A percentile compares a stretch with the other conserved stretches of the same genome.
These are phyloP conservation scores for Ornithoptera alexandrae DNA, from an alignment of 2,888 invertebrate species.

Conservation along the genomic window DNA sequence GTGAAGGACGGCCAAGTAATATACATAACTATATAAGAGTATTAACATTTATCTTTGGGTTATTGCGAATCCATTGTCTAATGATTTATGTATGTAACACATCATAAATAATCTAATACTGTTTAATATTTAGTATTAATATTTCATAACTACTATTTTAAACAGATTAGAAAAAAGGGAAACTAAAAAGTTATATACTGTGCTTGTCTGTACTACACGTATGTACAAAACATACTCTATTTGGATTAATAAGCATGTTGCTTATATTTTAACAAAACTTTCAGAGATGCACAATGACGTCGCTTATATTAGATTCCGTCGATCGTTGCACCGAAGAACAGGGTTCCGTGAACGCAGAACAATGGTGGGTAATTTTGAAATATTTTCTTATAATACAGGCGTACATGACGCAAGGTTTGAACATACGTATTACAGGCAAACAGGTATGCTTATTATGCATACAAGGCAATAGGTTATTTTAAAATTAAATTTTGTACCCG, in stretches of 20 bases:
- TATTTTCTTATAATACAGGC: slow-evolving; percentile 66
- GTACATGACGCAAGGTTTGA: slow-evolving; percentile 70
- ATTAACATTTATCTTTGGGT: background rate
- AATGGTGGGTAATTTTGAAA: slow-evolving; percentile 77
- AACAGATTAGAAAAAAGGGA: too few relatives aligned
- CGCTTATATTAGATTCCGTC: slow-evolving; percentile 59
- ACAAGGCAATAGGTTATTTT: slow-evolving; percentile 52
- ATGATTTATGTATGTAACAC: too few relatives aligned
- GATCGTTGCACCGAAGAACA: slow-evolving; percentile 57
- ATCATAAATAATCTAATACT: too few relatives aligned
- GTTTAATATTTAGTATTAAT: too few relatives aligned
- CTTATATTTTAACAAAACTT: slow-evolving; percentile 34
- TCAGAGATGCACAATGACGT: slow-evolving; percentile 62
- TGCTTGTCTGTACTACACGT: too few relatives aligned
- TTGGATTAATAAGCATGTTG: too few relatives aligned
- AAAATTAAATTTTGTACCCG: slow-evolving; percentile 49
- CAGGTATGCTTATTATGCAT: slow-evolving; percentile 59
- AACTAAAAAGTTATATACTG: too few relatives aligned
- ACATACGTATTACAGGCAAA: slow-evolving; percentile 41
- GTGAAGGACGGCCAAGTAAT: slow-evolving; percentile 58
- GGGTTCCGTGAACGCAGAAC: slow-evolving; percentile 74
- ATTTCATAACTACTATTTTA: too few relatives aligned
- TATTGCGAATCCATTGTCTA: background rate
- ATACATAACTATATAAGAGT: slow-evolving; percentile 39
- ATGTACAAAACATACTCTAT: too few relatives aligned